Base-by-base conservation (phyloP, 2,888 invertebrate species). In the Rapana venosa region DNA sequence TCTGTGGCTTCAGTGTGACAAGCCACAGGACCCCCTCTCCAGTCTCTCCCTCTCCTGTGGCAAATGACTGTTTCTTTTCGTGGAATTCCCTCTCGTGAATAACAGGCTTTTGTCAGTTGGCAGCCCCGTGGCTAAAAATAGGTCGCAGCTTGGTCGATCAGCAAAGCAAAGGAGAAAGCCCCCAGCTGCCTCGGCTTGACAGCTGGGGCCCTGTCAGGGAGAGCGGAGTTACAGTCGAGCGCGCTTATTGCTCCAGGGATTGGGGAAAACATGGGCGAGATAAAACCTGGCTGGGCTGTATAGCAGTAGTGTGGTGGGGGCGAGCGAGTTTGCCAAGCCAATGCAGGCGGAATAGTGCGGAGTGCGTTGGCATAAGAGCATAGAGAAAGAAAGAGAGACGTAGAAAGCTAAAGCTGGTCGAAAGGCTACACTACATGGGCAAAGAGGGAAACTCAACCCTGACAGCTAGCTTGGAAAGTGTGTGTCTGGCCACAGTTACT, bases 31-130 rank as follows among this genome's bases (percentile, higher is more conserved):
- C 5, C 81, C 22, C 81, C n/a, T n/a, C n/a, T n/a, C 5, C 35
- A 81, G 81, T 56, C 84, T 56, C 84, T n/a, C 84, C n/a, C 30
- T 61, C 61, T n/a, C 83, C 83, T 17, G 58, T 35, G n/a, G 88
- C 74, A 84, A 56, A 89, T 89, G 88, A 88, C 79, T 81, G 32
- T 89, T 89, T 61, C 88, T 85, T 84, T 89, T 89, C 70, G 84
- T 70, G 89, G 89, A 89, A 89, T 89, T 89, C 89, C 89, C 89
- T 89, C 89, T 89, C 74, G 84, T 89, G 74, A 89, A 89, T 89
- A 89, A 85, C 89, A 84, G 77, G 84, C 89, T 89, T 89, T 89
- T 89, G 89, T 89, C 89, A 89, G 89, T 84, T 89, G 89, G 88
- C 88, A 88, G 89, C 85, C 85, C 83, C 70, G 47, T 47, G 85